These are phyloP conservation scores for Falco berigora DNA, from an alignment of 2,797 vertebrate species.

Conservation along the genomic window DNA sequence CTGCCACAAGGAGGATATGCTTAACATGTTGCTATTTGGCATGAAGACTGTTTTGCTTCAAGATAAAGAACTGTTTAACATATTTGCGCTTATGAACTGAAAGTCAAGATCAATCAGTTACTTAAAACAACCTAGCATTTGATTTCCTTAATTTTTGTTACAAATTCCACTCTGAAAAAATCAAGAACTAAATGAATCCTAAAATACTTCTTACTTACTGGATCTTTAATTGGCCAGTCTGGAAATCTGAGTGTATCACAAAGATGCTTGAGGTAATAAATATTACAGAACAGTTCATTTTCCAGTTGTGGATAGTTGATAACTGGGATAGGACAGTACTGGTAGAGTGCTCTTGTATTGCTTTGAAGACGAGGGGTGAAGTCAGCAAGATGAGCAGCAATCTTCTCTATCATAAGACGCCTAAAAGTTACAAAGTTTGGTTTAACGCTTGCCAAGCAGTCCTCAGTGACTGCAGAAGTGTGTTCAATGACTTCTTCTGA, in stretches of 20 bases:
- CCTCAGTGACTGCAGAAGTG: not conserved
- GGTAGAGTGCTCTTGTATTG: conserved; percentile 96
- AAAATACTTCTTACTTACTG: conserved; percentile 76
- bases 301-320: conserved; percentile 97
- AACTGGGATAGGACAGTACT: conserved; percentile 95
- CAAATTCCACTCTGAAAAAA: not conserved
- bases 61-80: not conserved
- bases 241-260: conserved; percentile 92
- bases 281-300: conserved; percentile 97
- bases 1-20: not conserved
- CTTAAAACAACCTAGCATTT: not conserved
- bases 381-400: conserved; percentile 94
- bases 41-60: not conserved
- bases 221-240: conserved; percentile 95
- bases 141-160: not conserved
- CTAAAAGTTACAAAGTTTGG: conserved; percentile 68
- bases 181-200: not conserved
- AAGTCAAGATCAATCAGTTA: not conserved
- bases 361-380: conserved; percentile 97
- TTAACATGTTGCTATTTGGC: not conserved
- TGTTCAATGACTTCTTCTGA: not conserved
- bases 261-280: conserved; percentile 99
- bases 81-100: not conserved
- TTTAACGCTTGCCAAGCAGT: not conserved
- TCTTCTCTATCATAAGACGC: conserved; percentile 98